Conservation (phyloP, 2,113 vertebrate genomes). For the Paramormyrops kingsleyae region DNA sequence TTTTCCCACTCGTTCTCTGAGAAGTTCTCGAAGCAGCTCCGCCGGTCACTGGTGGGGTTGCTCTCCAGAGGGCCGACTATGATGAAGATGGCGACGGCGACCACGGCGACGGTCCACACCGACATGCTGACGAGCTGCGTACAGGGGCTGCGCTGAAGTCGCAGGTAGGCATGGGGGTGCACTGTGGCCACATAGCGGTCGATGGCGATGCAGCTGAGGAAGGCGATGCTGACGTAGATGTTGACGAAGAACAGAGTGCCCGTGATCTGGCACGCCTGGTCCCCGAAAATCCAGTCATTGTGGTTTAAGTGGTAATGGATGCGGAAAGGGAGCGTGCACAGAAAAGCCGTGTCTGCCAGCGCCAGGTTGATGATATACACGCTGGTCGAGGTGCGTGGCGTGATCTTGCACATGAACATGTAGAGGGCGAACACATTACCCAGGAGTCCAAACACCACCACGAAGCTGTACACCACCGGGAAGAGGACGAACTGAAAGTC, state of each 20-base stretch:
- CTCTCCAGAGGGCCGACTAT: constrained; percentile 46
- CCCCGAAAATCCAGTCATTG: constrained; percentile 68
- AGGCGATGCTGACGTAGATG: constrained; percentile 66
- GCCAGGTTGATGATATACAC: constrained; percentile 70
- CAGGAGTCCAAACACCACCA: constrained; percentile 61
- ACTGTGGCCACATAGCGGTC: constrained; percentile 69
- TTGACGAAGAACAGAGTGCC: constrained; percentile 62
- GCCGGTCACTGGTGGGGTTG: background rate
- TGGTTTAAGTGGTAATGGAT: constrained; percentile 67
- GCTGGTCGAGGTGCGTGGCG: constrained; percentile 44
- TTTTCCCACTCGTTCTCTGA: constrained; percentile 38
- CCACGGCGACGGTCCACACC: constrained; percentile 49
- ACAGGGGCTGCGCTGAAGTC: constrained; percentile 28
- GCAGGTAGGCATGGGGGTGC: constrained; percentile 62
- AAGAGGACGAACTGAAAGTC: constrained; percentile 66
- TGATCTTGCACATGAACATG: constrained; percentile 45
- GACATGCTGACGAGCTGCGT: background rate
- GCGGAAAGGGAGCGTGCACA: constrained; percentile 63
- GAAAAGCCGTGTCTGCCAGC: constrained; percentile 56
- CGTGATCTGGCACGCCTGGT: constrained; percentile 46
- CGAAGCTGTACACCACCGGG: constrained; percentile 51
- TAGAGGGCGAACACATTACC: constrained; percentile 61
- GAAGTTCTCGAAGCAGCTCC: constrained; percentile 67
- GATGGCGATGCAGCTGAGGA: constrained; percentile 67
- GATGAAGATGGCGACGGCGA: constrained; percentile 34